Conservation (phyloP, 2,797 vertebrate genomes). For the Lycodopsis pacificus region DNA sequence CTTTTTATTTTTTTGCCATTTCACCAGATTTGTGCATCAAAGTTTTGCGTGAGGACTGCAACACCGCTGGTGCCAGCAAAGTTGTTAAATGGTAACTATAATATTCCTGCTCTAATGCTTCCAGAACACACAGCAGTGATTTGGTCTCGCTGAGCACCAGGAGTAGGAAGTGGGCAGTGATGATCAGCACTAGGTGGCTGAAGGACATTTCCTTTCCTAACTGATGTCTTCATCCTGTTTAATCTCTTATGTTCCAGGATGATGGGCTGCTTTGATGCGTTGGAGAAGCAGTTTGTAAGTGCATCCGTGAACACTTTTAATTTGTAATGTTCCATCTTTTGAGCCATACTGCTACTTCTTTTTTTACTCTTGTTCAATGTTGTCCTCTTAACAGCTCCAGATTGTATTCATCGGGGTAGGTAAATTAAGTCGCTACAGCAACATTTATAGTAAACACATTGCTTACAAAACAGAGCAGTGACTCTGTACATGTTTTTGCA, state of each 20-base stretch:
- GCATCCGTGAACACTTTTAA: neutral
- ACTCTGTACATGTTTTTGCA: neutral
- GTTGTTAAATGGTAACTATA: slow-evolving; percentile 76
- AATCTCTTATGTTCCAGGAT: slow-evolving; percentile 83
- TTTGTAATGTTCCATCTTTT: slow-evolving; percentile 6
- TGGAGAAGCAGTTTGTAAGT: slow-evolving; percentile 96
- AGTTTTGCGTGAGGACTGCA: slow-evolving; percentile 79
- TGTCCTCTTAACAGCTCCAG: slow-evolving; percentile 78
- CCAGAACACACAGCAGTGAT: neutral
- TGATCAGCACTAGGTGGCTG: neutral
- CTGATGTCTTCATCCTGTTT: neutral
- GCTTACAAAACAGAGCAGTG: neutral
- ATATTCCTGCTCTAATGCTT: neutral
- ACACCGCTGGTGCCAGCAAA: slow-evolving; percentile 70
- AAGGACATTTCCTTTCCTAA: neutral
- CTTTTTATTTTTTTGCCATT: neutral
- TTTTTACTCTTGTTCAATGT: slow-evolving; percentile 18
- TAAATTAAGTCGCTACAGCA: slow-evolving; percentile 5
- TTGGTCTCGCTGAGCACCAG: neutral
- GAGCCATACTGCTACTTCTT: neutral
- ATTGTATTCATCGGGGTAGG: slow-evolving; percentile 86
- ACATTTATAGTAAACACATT: neutral
- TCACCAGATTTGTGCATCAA: slow-evolving; percentile 81
- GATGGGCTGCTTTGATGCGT: slow-evolving; percentile 95
- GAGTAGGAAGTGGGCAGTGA: neutral